A percentile compares a stretch with the other conserved stretches of the same genome.
Evolutionary conservation across 2,113 vertebrate genomes (phyloP).

Genomic region (Megalops atlanticus): DNA sequence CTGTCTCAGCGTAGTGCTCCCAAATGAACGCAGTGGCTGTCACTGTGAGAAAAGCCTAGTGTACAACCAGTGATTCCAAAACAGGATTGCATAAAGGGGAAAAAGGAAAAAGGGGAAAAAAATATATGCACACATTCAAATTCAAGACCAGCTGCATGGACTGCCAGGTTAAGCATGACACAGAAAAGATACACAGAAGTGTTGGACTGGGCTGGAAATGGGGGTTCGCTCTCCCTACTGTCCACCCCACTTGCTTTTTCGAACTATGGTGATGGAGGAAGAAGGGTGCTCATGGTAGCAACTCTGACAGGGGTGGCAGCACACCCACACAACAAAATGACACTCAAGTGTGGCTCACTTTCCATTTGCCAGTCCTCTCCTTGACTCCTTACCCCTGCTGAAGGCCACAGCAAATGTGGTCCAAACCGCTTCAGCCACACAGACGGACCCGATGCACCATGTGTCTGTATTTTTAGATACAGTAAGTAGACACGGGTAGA

Average conservation of each 20-base stretch:
- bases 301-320: neutral
- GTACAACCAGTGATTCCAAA: too few species aligned
- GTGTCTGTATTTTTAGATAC: conserved; percentile 1
- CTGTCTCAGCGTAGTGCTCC: too few species aligned
- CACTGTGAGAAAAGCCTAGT: too few species aligned
- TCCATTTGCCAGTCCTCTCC: neutral
- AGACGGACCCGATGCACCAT: neutral
- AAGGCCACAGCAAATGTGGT: neutral
- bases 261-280: neutral
- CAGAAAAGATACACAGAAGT: neutral
- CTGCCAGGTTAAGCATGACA: neutral
- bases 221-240: neutral
- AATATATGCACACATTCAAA: neutral
- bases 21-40: too few species aligned
- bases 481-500: neutral
- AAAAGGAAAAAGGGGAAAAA: too few species aligned
- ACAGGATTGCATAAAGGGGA: too few species aligned
- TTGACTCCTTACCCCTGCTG: neutral
- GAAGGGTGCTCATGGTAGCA: neutral
- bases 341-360: neutral
- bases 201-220: neutral
- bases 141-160: neutral
- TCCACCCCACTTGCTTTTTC: neutral
- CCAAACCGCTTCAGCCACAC: neutral
- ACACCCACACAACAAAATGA: neutral